Evolutionary conservation across 2,797 vertebrate genomes (phyloP).

Genomic region (Scleropages formosus): DNA sequence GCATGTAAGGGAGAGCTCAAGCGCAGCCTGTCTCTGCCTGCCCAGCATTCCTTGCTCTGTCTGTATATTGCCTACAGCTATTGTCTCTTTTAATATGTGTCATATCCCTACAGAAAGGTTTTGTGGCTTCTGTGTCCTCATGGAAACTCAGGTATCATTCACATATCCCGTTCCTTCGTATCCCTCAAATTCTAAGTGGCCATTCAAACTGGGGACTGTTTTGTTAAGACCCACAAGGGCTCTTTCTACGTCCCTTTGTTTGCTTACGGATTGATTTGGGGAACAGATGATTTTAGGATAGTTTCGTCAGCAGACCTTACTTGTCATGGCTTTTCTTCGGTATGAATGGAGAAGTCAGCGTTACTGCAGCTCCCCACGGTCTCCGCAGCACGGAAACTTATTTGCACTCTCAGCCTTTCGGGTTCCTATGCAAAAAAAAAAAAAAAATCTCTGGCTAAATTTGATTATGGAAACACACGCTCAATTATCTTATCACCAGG

Average conservation of each 20-base stretch:
- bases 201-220: neutral
- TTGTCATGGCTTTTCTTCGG: neutral
- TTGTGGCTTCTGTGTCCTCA: neutral
- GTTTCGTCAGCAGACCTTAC: neutral
- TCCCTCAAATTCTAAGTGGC: neutral
- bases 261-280: neutral
- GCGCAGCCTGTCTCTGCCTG: constrained; percentile 10
- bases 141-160: neutral
- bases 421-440: too few species aligned
- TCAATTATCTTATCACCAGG: too few species aligned
- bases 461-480: neutral
- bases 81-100: neutral
- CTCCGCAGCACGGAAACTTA: too few species aligned
- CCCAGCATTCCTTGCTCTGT: neutral
- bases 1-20: neutral
- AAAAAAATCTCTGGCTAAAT: neutral
- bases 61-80: neutral
- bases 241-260: neutral
- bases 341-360: neutral
- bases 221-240: neutral
- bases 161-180: too few species aligned
- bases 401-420: too few species aligned
- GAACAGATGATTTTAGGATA: neutral
- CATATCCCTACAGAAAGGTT: constrained; percentile 8
- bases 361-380: too few species aligned